Evolutionary conservation across 2,113 vertebrate genomes (phyloP), one percentile per base, ranked within the genome.

Genomic region (Callipepla squamata): DNA sequence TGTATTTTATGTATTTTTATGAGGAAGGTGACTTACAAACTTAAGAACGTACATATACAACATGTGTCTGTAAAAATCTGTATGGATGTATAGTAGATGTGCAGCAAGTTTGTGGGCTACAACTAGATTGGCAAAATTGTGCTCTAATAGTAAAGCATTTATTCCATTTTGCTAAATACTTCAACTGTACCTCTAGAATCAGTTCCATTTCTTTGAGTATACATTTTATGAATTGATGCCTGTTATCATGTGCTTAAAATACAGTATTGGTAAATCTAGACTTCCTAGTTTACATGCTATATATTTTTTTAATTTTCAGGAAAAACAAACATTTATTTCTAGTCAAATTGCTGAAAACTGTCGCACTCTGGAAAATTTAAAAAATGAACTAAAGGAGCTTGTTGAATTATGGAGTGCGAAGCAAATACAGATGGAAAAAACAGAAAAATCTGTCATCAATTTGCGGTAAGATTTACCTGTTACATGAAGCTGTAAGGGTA

Each of bases 281-380:
- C 34, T 53, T 90, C 30, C 20, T 83, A 34, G 26, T 83, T 85
- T 53, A 51, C 10, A 47, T 61, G 23, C 3, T 50, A 4, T 86
- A 13, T 51, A 3, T 76, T 7, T 74, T 85, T 81, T 66, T 51
- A 57, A 75, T 86, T 94, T 48, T 38, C 90, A 98, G 98, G 94
- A 95, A 87, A 95, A 96, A 80, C 57, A 80, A 22, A 44, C 36
- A 34, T 62, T 89, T 65, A 87, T 90, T 80, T 78, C 87, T 78
- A 80, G 80, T 83, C 93, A 92, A 90, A 89, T 91, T 86, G 87
- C 95, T 83, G 44, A 91, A 79, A 91, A 92, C 13, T 67, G 70
- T 95, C 66, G 74, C 50, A 94, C 73, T 63, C 90, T 88, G 61
- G 89, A 92, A 90, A 89, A 97, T n/a, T 92, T 98, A 3, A 87